These are phyloP conservation scores for Tenthredo amoena DNA, from an alignment of 2,888 invertebrate genomes.

Conservation along the genomic window DNA sequence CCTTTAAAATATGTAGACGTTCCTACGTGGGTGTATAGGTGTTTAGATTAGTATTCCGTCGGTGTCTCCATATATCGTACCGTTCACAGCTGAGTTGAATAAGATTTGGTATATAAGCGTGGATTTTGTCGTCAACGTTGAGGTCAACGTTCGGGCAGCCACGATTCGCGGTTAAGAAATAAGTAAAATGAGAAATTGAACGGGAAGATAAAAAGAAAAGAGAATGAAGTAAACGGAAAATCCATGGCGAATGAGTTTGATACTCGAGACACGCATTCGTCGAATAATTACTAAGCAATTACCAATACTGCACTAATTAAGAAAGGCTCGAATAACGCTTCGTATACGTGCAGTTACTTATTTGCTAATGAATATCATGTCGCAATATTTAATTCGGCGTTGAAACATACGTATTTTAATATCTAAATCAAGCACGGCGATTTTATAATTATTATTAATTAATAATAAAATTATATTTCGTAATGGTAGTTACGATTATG, in stretches of 20 bases:
- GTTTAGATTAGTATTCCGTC: conserved; percentile 9
- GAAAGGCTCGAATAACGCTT: neutral
- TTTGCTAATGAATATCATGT: neutral
- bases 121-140: conserved; percentile 10
- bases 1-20: neutral
- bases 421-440: neutral
- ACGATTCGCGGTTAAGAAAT: neutral
- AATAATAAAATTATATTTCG: neutral
- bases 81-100: conserved; percentile 29
- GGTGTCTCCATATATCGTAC: neutral
- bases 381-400: neutral
- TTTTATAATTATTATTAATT: neutral
- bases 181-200: neutral
- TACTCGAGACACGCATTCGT: neutral
- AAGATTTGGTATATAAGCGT: conserved; percentile 12
- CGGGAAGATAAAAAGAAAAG: neutral
- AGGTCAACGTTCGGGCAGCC: neutral
- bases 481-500: neutral
- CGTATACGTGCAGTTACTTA: neutral
- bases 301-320: neutral
- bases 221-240: too few relatives aligned
- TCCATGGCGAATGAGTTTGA: neutral
- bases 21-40: neutral
- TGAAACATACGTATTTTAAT: neutral
- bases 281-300: conserved; percentile 1